Conservation (phyloP, 2,888 invertebrate genomes). For the Chymomyza caudatula region DNA sequence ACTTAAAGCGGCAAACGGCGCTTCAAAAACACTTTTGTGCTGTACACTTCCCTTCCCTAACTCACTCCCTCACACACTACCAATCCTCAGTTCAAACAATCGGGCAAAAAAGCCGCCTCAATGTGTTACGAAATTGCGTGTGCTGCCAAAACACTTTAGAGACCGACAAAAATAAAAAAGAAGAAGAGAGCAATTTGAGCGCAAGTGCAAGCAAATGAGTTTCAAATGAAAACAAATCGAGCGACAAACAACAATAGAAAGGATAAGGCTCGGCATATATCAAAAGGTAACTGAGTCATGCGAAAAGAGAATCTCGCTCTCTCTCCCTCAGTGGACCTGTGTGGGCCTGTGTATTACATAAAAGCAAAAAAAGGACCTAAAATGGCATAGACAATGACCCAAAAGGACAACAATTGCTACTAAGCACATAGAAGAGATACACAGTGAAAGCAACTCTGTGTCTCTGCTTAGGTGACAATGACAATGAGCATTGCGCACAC, state of each 20-base stretch:
- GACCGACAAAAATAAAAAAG: constrained; percentile 12
- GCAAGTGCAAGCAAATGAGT: constrained; percentile 68
- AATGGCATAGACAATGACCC: neutral
- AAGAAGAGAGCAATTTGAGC: constrained; percentile 12
- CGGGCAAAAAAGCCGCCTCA: constrained; percentile 29
- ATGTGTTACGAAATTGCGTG: constrained; percentile 35
- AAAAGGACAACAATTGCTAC: constrained; percentile 5
- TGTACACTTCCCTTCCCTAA: too few species aligned
- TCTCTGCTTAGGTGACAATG: constrained; percentile 55
- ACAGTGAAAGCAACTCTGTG: neutral
- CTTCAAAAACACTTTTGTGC: constrained; percentile 29
- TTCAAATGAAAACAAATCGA: constrained; percentile 68
- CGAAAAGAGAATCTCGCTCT: constrained; percentile 6
- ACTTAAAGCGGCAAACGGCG: constrained; percentile 5
- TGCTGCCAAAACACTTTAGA: constrained; percentile 58
- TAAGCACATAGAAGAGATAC: neutral
- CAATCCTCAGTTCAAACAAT: constrained; percentile 49
- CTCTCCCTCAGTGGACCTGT: neutral
- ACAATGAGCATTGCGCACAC: constrained; percentile 31
- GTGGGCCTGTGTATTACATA: too few species aligned
- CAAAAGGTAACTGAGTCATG: constrained; percentile 14
- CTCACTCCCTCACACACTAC: too few species aligned
- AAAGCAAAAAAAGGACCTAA: too few species aligned
- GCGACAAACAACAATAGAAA: constrained; percentile 41
- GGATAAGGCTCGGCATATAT: constrained; percentile 14